A percentile compares a stretch with the other conserved stretches of the same genome.
Conservation (phyloP, 2,888 invertebrate genomes). For the Eupithecia centaureata region DNA sequence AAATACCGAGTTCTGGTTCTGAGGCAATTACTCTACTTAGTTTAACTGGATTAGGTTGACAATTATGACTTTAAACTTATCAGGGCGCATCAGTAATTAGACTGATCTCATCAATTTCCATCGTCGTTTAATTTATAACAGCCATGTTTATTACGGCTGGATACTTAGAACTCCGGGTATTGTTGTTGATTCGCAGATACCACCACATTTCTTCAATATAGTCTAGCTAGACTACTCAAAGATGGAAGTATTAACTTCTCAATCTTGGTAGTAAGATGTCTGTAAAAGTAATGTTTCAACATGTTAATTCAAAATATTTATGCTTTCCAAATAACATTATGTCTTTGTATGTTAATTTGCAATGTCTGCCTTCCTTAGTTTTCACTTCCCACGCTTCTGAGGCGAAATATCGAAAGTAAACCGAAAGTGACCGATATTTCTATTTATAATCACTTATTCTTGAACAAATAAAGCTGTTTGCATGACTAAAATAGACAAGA, state of each 20-base stretch:
- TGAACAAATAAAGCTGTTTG: slow-evolving; percentile 42
- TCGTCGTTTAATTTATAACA: slow-evolving; percentile 30
- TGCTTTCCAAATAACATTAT: slow-evolving; percentile 28
- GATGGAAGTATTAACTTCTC: not conserved
- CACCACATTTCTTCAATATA: not conserved
- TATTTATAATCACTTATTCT: slow-evolving; percentile 39
- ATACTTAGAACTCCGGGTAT: not conserved
- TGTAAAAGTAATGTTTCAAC: slow-evolving; percentile 17
- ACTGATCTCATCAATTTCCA: slow-evolving; percentile 45
- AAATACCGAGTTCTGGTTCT: not conserved
- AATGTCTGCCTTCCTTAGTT: slow-evolving; percentile 35
- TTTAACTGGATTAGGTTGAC: slow-evolving; percentile 23
- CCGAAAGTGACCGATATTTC: slow-evolving; percentile 44
- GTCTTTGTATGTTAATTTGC: slow-evolving; percentile 36
- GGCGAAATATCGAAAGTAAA: slow-evolving; percentile 42
- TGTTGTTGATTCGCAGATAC: not conserved
- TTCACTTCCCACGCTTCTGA: slow-evolving; percentile 40
- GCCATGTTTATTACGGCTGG: slow-evolving; percentile 29
- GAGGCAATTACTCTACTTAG: slow-evolving; percentile 3
- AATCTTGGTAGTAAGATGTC: slow-evolving; percentile 14
- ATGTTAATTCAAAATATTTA: slow-evolving; percentile 43
- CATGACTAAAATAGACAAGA: slow-evolving; percentile 43
- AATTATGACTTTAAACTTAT: slow-evolving; percentile 23
- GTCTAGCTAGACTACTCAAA: not conserved
- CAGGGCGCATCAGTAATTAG: slow-evolving; percentile 40